phyloP scores from a whole-genome alignment of 2,113 vertebrate species.

The Sceloporus tristichus region DNA sequence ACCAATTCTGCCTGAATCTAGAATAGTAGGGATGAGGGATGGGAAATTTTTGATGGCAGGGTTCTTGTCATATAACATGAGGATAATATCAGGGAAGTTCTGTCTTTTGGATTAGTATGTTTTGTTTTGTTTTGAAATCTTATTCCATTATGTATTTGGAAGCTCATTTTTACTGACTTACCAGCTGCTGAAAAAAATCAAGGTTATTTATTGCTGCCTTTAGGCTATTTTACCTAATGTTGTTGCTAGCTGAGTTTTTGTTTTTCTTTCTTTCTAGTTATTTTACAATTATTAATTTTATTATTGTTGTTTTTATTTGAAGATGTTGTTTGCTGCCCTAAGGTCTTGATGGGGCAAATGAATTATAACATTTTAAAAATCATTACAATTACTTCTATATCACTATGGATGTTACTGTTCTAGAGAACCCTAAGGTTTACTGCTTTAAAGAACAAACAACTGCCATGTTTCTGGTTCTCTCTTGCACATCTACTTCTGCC shows the following conservation, averaged over 20 bases:
- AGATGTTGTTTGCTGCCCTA: background rate
- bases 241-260: background rate
- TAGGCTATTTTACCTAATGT: background rate
- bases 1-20: background rate
- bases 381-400: background rate
- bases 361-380: background rate
- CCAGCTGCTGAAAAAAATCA: background rate
- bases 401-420: background rate
- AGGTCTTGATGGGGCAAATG: background rate
- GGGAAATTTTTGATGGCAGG: background rate
- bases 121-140: background rate
- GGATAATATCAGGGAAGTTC: background rate
- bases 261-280: background rate
- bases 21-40: background rate
- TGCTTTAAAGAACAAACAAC: background rate
- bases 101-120: background rate
- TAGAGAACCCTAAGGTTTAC: background rate
- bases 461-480: background rate
- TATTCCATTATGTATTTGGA: background rate
- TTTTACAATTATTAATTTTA: background rate
- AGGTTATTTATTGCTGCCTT: background rate
- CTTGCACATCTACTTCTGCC: background rate
- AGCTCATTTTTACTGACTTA: background rate
- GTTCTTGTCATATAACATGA: background rate
- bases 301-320: background rate